Percentiles rank a stretch among this genome's conserved stretches.
These are phyloP conservation scores for Coilia nasus DNA, from an alignment of 2,797 vertebrate species.

Conservation along the genomic window DNA sequence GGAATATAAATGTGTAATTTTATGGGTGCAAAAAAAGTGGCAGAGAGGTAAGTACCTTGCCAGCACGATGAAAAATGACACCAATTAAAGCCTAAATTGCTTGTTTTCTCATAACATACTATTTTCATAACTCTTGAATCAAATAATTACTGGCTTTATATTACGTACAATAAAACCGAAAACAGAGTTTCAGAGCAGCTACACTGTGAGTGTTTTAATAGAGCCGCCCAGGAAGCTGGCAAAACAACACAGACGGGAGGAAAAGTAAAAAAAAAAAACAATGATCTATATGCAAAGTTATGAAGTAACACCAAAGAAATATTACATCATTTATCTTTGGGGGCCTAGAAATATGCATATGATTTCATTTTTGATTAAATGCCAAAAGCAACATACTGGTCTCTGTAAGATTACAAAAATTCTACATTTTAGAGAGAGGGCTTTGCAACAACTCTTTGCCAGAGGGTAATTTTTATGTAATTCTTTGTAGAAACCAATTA, in stretches of 20 bases:
- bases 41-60: constrained; percentile 96
- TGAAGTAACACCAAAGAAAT: constrained; percentile 84
- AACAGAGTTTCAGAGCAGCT: constrained; percentile 88
- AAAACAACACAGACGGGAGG: constrained; percentile 82
- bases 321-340: constrained; percentile 89
- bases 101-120: constrained; percentile 99
- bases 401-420: constrained; percentile 91
- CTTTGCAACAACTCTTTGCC: constrained; percentile 50
- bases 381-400: constrained; percentile 87
- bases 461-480: constrained; percentile 65
- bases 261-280: constrained; percentile 75
- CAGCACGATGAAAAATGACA: constrained; percentile 93
- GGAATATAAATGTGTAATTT: constrained; percentile 93
- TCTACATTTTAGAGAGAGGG: constrained; percentile 73
- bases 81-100: constrained; percentile 98
- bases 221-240: constrained; percentile 80
- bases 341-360: constrained; percentile 82
- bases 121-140: constrained; percentile 99
- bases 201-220: constrained; percentile 88
- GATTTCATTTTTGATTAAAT: constrained; percentile 93
- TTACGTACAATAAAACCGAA: constrained; percentile 82
- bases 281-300: constrained; percentile 77
- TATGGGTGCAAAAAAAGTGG: constrained; percentile 86
- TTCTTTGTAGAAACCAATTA: constrained; percentile 50
- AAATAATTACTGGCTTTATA: constrained; percentile 99